Evolutionary conservation across 1,140 invertebrate genomes (phyloP).

Genomic region (Brachionus paranguensis): DNA sequence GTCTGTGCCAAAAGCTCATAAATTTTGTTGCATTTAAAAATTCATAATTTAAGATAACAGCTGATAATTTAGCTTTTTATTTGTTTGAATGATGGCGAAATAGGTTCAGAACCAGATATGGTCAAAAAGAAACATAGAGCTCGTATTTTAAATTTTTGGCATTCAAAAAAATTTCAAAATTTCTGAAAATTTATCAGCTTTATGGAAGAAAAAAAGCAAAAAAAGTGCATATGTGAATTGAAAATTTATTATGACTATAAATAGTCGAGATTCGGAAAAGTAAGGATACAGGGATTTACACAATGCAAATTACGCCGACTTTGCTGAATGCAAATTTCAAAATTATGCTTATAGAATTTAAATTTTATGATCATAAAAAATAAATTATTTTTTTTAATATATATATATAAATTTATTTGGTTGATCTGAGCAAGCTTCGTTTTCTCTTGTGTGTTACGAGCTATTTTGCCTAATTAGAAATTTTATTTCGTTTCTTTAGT

Average conservation of each 20-base stretch:
- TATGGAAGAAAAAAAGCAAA: not conserved
- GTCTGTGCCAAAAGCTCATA: not conserved
- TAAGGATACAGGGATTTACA: not conserved
- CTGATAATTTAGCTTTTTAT: not conserved
- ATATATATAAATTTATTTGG: not conserved
- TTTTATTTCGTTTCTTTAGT: slow-evolving; percentile 31
- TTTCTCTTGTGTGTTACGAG: not conserved
- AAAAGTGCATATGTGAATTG: not conserved
- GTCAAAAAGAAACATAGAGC: not conserved
- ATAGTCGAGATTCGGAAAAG: not conserved
- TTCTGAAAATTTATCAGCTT: not conserved
- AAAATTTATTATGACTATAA: not conserved
- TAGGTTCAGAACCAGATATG: not conserved
- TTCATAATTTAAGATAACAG: not conserved
- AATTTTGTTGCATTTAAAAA: no score
- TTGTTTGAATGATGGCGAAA: no score
- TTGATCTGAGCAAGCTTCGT: not conserved
- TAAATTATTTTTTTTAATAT: not conserved
- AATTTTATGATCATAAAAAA: slow-evolving; percentile 28
- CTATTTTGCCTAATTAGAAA: not conserved
- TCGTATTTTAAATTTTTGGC: no score
- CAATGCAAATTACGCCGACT: not conserved
- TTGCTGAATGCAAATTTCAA: not conserved
- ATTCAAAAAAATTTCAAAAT: not conserved
- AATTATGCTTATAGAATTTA: slow-evolving; percentile 4